These are phyloP conservation scores for Tethea ocularis DNA, from an alignment of 2,888 invertebrate genomes.

Conservation along the genomic window DNA sequence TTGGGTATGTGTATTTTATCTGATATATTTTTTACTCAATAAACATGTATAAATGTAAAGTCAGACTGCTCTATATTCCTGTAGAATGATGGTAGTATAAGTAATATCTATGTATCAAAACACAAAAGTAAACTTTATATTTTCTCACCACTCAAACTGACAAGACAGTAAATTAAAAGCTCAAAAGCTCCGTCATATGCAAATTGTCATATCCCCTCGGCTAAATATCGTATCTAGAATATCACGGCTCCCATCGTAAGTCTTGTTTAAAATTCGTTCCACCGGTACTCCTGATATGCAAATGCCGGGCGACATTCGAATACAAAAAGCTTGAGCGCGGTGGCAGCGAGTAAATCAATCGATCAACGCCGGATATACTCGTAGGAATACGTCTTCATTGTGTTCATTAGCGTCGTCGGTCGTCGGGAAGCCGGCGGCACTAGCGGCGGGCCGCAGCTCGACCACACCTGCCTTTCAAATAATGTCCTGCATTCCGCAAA, in stretches of 20 bases:
- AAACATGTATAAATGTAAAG: too few species aligned
- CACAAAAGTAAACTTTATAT: too few species aligned
- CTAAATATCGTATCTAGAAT: constrained; percentile 58
- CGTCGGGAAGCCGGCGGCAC: constrained; percentile 34
- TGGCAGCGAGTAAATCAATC: constrained; percentile 84
- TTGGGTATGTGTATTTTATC: too few species aligned
- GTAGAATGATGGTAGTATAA: too few species aligned
- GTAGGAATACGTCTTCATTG: constrained; percentile 82
- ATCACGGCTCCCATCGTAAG: constrained; percentile 62
- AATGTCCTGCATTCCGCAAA: constrained; percentile 71
- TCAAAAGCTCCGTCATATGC: constrained; percentile 65
- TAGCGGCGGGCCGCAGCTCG: constrained; percentile 37
- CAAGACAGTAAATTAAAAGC: constrained; percentile 43
- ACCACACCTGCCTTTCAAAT: constrained; percentile 73
- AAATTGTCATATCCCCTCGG: constrained; percentile 65
- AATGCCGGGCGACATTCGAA: constrained; percentile 79
- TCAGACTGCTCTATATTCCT: too few species aligned
- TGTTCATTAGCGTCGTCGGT: constrained; percentile 79
- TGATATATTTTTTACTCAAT: too few species aligned
- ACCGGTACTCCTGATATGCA: constrained; percentile 74
- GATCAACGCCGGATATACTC: constrained; percentile 82
- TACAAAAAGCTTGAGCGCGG: constrained; percentile 82
- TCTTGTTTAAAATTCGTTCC: constrained; percentile 78
- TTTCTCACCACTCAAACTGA: not conserved
- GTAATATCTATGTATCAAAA: too few species aligned